phyloP scores from a whole-genome alignment of 2,797 vertebrate genomes.

The Emys orbicularis region DNA sequence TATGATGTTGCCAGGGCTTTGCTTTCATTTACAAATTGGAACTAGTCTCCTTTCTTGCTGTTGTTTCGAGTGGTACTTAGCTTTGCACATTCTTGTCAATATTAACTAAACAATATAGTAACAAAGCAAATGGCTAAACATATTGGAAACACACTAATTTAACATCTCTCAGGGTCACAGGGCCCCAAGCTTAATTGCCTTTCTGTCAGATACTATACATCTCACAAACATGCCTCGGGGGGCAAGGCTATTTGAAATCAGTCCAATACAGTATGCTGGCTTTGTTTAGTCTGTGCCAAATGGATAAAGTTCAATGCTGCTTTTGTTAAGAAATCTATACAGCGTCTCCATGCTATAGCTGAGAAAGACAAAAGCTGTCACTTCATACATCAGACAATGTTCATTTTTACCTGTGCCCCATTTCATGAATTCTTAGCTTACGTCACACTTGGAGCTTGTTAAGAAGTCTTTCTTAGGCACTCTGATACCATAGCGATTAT shows the following conservation, averaged over 20 bases:
- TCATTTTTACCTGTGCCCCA: background rate
- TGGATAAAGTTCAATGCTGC: background rate
- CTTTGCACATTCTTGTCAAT: background rate
- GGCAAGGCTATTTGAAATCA: background rate
- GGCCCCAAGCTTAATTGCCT: conserved; percentile 53
- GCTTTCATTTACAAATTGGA: background rate
- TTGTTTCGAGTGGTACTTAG: background rate
- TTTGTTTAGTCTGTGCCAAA: conserved; percentile 38
- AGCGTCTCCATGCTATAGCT: background rate
- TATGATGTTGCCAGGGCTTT: background rate
- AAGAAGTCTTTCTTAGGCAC: background rate
- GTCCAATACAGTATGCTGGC: background rate
- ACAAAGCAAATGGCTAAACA: background rate
- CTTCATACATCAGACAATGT: background rate
- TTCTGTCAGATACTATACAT: conserved; percentile 62
- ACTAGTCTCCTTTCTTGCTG: background rate
- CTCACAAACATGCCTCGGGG: conserved; percentile 36
- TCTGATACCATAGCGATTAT: background rate
- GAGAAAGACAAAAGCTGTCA: background rate
- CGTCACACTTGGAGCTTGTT: background rate
- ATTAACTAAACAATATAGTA: background rate
- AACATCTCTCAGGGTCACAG: background rate
- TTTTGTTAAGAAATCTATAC: background rate
- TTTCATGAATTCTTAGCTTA: background rate
- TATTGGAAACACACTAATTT: conserved; percentile 19